These are phyloP conservation scores for Mamestra configurata DNA, from an alignment of 1,140 invertebrate species.

Conservation along the genomic window DNA sequence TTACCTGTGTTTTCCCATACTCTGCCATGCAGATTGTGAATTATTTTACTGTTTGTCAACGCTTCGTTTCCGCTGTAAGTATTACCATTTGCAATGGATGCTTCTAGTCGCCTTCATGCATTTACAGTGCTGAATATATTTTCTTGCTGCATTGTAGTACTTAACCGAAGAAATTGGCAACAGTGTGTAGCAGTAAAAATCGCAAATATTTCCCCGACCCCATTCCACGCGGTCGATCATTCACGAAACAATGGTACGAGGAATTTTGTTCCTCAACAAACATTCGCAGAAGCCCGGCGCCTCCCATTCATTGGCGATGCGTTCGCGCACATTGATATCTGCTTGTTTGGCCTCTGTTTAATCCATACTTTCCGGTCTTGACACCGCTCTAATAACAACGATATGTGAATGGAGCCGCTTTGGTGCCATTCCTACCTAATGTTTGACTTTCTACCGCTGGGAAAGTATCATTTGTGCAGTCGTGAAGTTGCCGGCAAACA, in stretches of 20 bases:
- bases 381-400: slow-evolving; percentile 75
- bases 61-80: slow-evolving; percentile 1
- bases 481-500: slow-evolving; percentile 63
- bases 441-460: slow-evolving; percentile 77
- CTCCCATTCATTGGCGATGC: slow-evolving; percentile 69
- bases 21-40: background rate
- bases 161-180: slow-evolving; percentile 31
- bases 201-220: slow-evolving; percentile 45
- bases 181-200: slow-evolving; percentile 45
- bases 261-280: slow-evolving; percentile 73
- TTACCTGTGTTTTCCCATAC: too few species aligned
- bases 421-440: slow-evolving; percentile 71
- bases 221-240: slow-evolving; percentile 49
- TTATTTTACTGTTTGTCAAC: background rate
- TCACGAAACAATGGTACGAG: slow-evolving; percentile 73
- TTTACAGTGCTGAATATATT: slow-evolving; percentile 16
- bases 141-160: slow-evolving; percentile 16
- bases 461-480: slow-evolving; percentile 77
- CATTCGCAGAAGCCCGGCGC: slow-evolving; percentile 67
- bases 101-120: slow-evolving; percentile 15
- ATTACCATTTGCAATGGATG: slow-evolving; percentile 16
- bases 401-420: slow-evolving; percentile 66
- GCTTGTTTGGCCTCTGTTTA: slow-evolving; percentile 72
- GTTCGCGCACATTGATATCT: slow-evolving; percentile 60
- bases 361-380: slow-evolving; percentile 71